Evolutionary conservation across 2,113 vertebrate species (phyloP).

Genomic region (Hipposideros armiger): DNA sequence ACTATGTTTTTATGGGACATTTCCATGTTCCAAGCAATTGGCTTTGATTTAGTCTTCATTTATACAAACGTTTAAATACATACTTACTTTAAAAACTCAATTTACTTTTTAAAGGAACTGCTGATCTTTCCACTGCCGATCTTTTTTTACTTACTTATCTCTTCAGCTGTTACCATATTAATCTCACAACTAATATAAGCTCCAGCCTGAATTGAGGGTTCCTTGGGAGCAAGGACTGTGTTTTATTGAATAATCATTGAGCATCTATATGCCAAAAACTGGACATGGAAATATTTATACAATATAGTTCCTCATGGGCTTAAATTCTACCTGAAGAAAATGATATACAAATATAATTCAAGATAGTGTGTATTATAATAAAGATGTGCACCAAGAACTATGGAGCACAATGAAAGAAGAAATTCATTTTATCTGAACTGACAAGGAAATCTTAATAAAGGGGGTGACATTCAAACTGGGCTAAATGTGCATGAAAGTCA

Average conservation of each 20-base stretch:
- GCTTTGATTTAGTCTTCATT: conserved; percentile 12
- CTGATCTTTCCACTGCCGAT: conserved; percentile 7
- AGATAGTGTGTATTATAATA: background rate
- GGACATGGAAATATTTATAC: background rate
- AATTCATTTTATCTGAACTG: background rate
- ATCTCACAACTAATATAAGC: conserved; percentile 34
- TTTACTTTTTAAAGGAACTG: conserved; percentile 5
- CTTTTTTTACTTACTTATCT: conserved; percentile 8
- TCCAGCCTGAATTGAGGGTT: background rate
- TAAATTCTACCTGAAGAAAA: conserved; percentile 32
- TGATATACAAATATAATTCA: background rate
- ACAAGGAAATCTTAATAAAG: conserved; percentile 10
- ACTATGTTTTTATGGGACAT: background rate
- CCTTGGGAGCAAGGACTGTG: background rate
- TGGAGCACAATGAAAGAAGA: background rate
- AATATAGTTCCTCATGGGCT: background rate
- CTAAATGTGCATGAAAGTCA: background rate
- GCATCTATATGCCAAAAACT: background rate
- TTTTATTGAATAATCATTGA: background rate
- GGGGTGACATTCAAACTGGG: background rate
- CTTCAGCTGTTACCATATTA: background rate
- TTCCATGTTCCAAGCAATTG: background rate
- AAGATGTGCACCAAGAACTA: background rate
- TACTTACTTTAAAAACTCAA: conserved; percentile 18
- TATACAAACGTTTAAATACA: conserved; percentile 25